A percentile compares a stretch with the other conserved stretches of the same genome.
Evolutionary conservation across 2,113 vertebrate species (phyloP).

Genomic region (Antechinus stuartii): DNA sequence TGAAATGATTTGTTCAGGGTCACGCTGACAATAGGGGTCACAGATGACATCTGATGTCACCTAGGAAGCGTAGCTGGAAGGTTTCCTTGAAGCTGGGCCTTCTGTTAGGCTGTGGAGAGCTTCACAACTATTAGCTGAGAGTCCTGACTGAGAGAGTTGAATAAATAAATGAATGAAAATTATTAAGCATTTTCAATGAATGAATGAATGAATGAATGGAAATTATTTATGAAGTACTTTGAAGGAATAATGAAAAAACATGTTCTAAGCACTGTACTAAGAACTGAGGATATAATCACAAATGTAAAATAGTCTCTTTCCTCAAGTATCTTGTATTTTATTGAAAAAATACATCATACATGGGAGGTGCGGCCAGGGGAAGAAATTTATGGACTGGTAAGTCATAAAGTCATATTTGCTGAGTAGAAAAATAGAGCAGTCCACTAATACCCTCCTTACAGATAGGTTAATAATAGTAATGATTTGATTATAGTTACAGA

Average conservation of each 20-base stretch:
- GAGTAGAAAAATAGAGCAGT: background rate
- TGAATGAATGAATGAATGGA: background rate
- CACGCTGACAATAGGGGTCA: too few relatives aligned
- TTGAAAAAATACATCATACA: background rate
- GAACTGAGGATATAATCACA: background rate
- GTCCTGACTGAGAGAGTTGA: background rate
- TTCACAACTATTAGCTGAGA: background rate
- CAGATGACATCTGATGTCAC: too few relatives aligned
- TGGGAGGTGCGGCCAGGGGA: background rate
- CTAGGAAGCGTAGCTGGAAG: background rate
- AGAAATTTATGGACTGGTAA: background rate
- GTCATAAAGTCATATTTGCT: background rate
- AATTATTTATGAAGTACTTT: background rate
- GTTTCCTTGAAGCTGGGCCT: too few relatives aligned
- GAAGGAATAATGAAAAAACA: background rate
- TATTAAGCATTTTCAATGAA: background rate
- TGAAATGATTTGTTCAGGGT: too few relatives aligned
- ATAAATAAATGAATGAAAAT: background rate
- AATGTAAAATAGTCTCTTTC: background rate
- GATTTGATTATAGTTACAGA: background rate
- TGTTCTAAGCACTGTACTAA: background rate
- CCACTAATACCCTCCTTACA: background rate
- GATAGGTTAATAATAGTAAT: background rate
- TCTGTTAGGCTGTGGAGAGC: background rate
- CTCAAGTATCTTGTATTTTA: background rate